Evolutionary conservation across 2,113 vertebrate species (phyloP).

Genomic region (Oxyura jamaicensis): DNA sequence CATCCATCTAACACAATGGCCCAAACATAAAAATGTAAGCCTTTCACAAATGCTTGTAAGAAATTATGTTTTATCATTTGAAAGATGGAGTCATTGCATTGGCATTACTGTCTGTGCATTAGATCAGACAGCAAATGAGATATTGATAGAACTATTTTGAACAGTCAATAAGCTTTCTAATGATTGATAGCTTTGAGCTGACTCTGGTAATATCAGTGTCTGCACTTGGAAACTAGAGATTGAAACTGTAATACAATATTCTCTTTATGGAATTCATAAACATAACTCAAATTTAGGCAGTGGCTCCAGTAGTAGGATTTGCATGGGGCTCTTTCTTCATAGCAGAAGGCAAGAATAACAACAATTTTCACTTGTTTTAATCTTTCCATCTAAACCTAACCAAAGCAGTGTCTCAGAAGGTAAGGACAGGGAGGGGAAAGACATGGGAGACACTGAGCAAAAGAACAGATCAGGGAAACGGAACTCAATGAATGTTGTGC

Average conservation of each 20-base stretch:
- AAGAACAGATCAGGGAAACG: not conserved
- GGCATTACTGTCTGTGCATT: slow-evolving; percentile 71
- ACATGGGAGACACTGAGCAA: not conserved
- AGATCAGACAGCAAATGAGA: slow-evolving; percentile 80
- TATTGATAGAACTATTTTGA: slow-evolving; percentile 83
- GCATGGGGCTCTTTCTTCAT: not conserved
- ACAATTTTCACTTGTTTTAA: not conserved
- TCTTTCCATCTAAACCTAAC: not conserved
- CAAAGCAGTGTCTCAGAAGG: not conserved
- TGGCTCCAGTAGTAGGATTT: slow-evolving; percentile 27
- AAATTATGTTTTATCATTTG: slow-evolving; percentile 63
- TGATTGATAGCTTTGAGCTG: slow-evolving; percentile 78
- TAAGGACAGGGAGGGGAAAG: not conserved
- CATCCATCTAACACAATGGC: not conserved
- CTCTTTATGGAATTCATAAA: slow-evolving; percentile 68
- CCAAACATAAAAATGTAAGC: slow-evolving; percentile 31
- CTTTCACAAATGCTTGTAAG: slow-evolving; percentile 46
- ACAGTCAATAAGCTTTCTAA: slow-evolving; percentile 78
- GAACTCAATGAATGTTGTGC: not conserved
- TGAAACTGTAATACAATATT: slow-evolving; percentile 70
- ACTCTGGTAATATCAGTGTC: slow-evolving; percentile 68
- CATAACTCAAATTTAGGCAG: slow-evolving; percentile 58
- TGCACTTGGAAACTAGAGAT: slow-evolving; percentile 67
- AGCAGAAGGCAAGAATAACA: slow-evolving; percentile 24
- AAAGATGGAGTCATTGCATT: slow-evolving; percentile 56